Evolutionary conservation across 1,140 invertebrate genomes (phyloP).

Genomic region (Delia radicum): DNA sequence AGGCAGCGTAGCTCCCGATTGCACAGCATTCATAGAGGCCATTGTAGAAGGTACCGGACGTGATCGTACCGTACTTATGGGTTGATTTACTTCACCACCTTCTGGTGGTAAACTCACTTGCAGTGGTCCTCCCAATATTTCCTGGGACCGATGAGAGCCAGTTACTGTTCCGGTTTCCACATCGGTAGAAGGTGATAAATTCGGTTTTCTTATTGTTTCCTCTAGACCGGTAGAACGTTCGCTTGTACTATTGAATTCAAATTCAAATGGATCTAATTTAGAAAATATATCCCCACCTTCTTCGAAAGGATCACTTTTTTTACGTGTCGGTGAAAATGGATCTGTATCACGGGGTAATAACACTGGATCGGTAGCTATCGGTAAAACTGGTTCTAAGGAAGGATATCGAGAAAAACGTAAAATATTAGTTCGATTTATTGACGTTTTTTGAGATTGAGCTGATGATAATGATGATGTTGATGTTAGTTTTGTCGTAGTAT

Average conservation of each 20-base stretch:
- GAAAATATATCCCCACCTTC: constrained; percentile 60
- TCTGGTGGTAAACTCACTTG: constrained; percentile 70
- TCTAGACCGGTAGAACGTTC: neutral
- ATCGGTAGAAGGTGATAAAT: neutral
- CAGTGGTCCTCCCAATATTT: constrained; percentile 62
- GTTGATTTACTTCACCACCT: constrained; percentile 15
- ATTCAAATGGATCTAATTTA: constrained; percentile 66
- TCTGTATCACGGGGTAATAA: constrained; percentile 53
- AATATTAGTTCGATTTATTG: neutral
- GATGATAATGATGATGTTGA: neutral
- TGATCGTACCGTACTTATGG: constrained; percentile 22
- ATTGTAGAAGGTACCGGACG: constrained; percentile 25
- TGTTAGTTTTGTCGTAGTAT: too few species aligned
- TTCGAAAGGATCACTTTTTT: constrained; percentile 68
- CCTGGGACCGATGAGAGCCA: neutral
- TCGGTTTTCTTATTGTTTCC: neutral
- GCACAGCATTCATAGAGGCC: constrained; percentile 18
- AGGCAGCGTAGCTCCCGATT: constrained; percentile 27
- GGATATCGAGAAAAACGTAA: constrained; percentile 35
- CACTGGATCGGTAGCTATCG: constrained; percentile 39
- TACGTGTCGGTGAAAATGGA: constrained; percentile 53
- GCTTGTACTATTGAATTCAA: constrained; percentile 51
- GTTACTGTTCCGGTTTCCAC: neutral
- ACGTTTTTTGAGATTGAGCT: constrained; percentile 1
- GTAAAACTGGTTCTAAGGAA: constrained; percentile 39